Base-by-base conservation (phyloP, 2,888 invertebrate species). In the Phanerotoma sp. region DNA sequence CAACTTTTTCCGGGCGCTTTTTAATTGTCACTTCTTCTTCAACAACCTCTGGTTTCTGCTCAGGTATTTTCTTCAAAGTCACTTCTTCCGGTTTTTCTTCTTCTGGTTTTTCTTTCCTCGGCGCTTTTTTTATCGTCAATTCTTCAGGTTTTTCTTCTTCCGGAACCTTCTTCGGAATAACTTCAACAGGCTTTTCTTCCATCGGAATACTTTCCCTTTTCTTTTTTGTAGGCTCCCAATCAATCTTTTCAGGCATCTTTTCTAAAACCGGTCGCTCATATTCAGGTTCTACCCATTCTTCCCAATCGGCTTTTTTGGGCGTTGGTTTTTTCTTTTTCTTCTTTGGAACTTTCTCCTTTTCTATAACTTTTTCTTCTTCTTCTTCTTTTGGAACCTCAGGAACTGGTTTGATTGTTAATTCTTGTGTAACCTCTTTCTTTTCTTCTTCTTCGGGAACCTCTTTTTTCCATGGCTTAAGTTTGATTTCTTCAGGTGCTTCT, bases 41-140 rank as follows among this genome's bases (percentile, higher is more conserved):
- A 41, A 77, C 78, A 60, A 80, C 74, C 49, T 71, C 70, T 21
- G 77, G 78, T 44, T 79, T 74, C 64, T 81, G 78, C 64, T 80
- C 78, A 38, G 79, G 79, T 61, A 72, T 71, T 18, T 78, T 77
- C 46, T 72, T 71, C n/a, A 54, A n/a, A 13, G 54, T 54, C 28
- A 62, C 60, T 38, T 62, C 57, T 18, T 58, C 54, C 32, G 47
- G 62, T 59, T 53, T 58, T 51, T 65, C 64, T 49, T 48, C 57
- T 54, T 46, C 41, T 57, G 58, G 52, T 61, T 49, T 38, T 54
- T 45, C 11, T 1, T 7, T 25, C 1, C 1, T 49, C n/a, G 42
- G 11, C 48, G 54, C 60, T 47, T 55, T 62, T 13, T 28, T 20
- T 2, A 11, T 13, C 2, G 16, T 15, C 40, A 48, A 53, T n/a